phyloP scores from a whole-genome alignment of 2,888 invertebrate species.

The Seladonia tumulorum region DNA sequence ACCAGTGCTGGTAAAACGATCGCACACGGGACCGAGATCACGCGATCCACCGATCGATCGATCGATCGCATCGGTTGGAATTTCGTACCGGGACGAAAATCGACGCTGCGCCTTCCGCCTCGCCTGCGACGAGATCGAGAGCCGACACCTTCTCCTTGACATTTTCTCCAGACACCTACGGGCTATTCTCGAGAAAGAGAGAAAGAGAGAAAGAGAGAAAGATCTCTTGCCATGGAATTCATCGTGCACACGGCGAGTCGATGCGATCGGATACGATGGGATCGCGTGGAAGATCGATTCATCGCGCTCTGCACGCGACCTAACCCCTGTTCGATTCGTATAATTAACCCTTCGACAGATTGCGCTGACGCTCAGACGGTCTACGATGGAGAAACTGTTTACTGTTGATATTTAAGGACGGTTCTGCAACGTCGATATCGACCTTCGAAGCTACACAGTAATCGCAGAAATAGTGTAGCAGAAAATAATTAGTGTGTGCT shows the following conservation, averaged over 20 bases:
- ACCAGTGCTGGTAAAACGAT: constrained; percentile 27
- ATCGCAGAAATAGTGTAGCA: no score
- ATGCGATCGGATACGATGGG: neutral
- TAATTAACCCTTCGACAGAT: constrained; percentile 4
- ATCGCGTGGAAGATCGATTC: neutral
- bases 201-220: neutral
- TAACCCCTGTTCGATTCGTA: neutral
- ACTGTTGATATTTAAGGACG: neutral
- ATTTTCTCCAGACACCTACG: constrained; percentile 49
- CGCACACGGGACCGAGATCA: neutral
- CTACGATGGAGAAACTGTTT: neutral
- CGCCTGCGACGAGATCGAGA: constrained; percentile 14
- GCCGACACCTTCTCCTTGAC: constrained; percentile 59
- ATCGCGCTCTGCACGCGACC: neutral
- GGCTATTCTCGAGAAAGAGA: constrained; percentile 15
- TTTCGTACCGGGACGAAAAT: constrained; percentile 32
- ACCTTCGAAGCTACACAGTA: neutral
- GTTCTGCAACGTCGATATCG: neutral
- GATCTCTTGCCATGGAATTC: constrained; percentile 29
- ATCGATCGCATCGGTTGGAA: constrained; percentile 11
- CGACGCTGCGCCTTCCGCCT: constrained; percentile 36
- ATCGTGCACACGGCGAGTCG: constrained; percentile 19
- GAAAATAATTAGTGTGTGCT: no score
- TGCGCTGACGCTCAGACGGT: neutral
- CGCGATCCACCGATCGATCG: neutral